A percentile compares a stretch with the other conserved stretches of the same genome.
These are phyloP conservation scores for Myotis brandtii DNA, from an alignment of 2,113 vertebrate species.

Conservation along the genomic window DNA sequence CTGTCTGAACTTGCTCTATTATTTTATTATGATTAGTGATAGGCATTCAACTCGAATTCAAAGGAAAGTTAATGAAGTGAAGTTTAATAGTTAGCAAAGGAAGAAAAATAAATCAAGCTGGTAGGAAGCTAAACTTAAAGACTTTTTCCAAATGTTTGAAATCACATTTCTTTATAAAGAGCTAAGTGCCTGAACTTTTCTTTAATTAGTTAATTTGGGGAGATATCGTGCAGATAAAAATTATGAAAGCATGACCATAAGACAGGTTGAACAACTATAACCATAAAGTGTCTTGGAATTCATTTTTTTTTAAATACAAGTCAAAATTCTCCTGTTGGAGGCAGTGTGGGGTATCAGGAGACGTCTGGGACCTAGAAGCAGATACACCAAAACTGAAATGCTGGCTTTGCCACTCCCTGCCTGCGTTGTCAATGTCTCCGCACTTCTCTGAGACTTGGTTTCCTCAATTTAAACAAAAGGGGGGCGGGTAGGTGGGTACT, in stretches of 20 bases:
- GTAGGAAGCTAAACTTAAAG: constrained; percentile 28
- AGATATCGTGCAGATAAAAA: neutral
- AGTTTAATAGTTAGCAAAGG: constrained; percentile 57
- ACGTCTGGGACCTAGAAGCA: neutral
- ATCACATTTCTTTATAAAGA: constrained; percentile 42
- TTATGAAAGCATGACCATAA: neutral
- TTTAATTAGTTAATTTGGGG: neutral
- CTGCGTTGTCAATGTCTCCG: neutral
- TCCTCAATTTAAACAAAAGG: constrained; percentile 3
- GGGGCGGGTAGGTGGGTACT: neutral
- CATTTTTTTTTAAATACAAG: neutral
- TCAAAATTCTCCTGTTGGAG: neutral
- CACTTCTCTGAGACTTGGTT: neutral
- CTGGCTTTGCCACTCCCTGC: neutral
- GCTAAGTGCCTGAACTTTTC: neutral
- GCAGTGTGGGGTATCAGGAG: neutral
- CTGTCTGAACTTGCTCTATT: constrained; percentile 36
- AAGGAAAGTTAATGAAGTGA: constrained; percentile 54
- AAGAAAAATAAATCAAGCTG: neutral
- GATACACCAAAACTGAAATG: neutral
- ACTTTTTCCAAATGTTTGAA: constrained; percentile 38
- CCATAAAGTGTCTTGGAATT: neutral
- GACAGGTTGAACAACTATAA: neutral
- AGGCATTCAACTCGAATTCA: constrained; percentile 17
- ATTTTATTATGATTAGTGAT: constrained; percentile 37